Evolutionary conservation across 2,797 vertebrate genomes (phyloP), one percentile per base, ranked within the genome.

Genomic region (Erithacus rubecula): DNA sequence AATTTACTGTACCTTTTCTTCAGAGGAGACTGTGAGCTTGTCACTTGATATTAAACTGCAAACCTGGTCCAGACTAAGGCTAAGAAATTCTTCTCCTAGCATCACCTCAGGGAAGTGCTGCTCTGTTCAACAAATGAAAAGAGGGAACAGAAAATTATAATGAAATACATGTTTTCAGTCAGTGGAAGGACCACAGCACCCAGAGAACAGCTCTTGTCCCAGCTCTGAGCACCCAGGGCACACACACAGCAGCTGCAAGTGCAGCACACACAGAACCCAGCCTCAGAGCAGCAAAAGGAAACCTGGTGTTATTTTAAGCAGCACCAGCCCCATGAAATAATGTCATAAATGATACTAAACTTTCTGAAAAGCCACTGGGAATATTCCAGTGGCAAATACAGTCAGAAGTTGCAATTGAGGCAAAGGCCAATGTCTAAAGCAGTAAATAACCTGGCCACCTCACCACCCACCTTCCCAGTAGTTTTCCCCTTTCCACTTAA

Each of bases 101-200:
- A 99, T 99, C 97, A 99, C 99, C 67, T 99, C 99, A 19, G 97
- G 98, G 93, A 99, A 99, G 97, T 99, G 99, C 98, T 99, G 99
- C 97, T 99, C 99, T 99, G 98, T 98, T 98, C 96, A 93, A 97
- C 97, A 97, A 96, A 96, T 27, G 27, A 84, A 90, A 96, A 95
- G 91, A 84, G 62, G 86, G 88, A 96, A 96, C 87, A 96, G 78
- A 94, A 97, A 96, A 94, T 98, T 94, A 96, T 36, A 96, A 97
- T 86, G 93, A 83, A 85, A 77, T 89, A 72, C 81, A 68, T 27
- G 89, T 59, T 94, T 89, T 59, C 81, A 83, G 76, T 56, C 79
- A 91, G 46, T 47, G 72, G 87, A 82, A 95, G 70, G 82, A 83
- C 23, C n/a, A 47, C 22, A 88, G 77, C 41, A 60, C 27, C n/a